Percentiles rank a stretch among this genome's conserved stretches.
Evolutionary conservation across 2,797 vertebrate genomes (phyloP).

Genomic region (Alca torda): DNA sequence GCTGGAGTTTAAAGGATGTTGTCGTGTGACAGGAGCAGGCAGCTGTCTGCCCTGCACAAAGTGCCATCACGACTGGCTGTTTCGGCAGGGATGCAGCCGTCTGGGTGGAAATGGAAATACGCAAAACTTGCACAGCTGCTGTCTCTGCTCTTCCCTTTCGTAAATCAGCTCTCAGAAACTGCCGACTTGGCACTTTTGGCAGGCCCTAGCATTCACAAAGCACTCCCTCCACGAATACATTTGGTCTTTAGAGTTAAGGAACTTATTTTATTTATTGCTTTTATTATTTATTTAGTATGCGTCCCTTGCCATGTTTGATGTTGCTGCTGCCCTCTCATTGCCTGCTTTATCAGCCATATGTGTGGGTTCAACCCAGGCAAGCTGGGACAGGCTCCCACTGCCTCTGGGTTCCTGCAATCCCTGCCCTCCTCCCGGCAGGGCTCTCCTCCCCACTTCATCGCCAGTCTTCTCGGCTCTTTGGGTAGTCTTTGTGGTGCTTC

Average conservation of each 20-base stretch:
- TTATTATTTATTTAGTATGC: background rate
- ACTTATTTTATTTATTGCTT: background rate
- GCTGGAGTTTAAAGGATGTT: background rate
- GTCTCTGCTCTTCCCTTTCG: background rate
- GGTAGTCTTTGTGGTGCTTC: background rate
- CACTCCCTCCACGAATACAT: background rate
- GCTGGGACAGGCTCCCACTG: background rate
- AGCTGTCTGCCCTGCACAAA: background rate
- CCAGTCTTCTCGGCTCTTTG: background rate
- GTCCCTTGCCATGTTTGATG: background rate
- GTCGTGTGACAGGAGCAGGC: background rate
- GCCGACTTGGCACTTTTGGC: background rate
- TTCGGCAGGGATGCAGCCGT: rapidly evolving
- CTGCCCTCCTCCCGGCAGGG: background rate
- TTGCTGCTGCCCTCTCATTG: background rate
- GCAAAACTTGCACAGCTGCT: slow-evolving; percentile 9
- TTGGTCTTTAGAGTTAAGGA: background rate
- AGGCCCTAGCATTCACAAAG: background rate
- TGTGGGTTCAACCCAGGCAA: background rate
- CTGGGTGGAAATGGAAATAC: slow-evolving; percentile 14
- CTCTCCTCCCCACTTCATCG: background rate
- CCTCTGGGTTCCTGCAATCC: background rate
- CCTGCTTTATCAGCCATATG: rapidly evolving
- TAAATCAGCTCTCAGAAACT: background rate
- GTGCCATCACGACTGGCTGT: background rate